Evolutionary conservation across 2,113 vertebrate species (phyloP).

Genomic region (Corythoichthys haematopterus): DNA sequence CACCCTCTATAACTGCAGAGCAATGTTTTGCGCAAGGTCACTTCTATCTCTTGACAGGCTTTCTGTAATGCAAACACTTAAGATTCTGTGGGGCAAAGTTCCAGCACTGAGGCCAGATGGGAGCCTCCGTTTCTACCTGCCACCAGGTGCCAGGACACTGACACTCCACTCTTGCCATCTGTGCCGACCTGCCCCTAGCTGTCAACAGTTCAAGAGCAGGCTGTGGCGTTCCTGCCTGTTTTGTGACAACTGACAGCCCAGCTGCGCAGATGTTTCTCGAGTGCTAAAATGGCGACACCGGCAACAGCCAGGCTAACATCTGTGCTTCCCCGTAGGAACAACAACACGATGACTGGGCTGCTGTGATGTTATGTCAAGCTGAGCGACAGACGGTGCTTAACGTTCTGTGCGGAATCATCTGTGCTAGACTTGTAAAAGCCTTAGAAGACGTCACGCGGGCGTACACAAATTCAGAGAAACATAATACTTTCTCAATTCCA

Average conservation of each 20-base stretch:
- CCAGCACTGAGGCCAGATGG: conserved; percentile 66
- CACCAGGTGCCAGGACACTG: conserved; percentile 46
- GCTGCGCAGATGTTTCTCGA: conserved; percentile 62
- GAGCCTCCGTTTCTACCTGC: conserved; percentile 58
- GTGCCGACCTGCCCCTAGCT: conserved; percentile 59
- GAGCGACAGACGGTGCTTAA: conserved; percentile 44
- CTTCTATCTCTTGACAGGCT: conserved; percentile 62
- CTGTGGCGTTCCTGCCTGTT: conserved; percentile 18
- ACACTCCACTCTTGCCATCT: conserved; percentile 62
- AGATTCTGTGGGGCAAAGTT: conserved; percentile 55
- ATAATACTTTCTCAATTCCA: conserved; percentile 36
- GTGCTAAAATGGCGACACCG: conserved; percentile 29
- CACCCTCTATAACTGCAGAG: conserved; percentile 2
- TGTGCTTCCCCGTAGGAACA: conserved; percentile 59
- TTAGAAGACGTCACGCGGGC: background rate
- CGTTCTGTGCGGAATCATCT: conserved; percentile 31
- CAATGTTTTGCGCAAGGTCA: conserved; percentile 54
- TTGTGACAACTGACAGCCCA: conserved; percentile 44
- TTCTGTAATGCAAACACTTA: conserved; percentile 46
- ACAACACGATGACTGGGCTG: conserved; percentile 44
- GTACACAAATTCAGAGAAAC: background rate
- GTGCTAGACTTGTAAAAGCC: conserved; percentile 12
- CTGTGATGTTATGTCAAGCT: conserved; percentile 36
- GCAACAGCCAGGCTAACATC: conserved; percentile 57
- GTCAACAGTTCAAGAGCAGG: conserved; percentile 54